Evolutionary conservation across 2,888 invertebrate species (phyloP), one percentile per base, ranked within the genome.

Genomic region (Rhyacophila evoluta): DNA sequence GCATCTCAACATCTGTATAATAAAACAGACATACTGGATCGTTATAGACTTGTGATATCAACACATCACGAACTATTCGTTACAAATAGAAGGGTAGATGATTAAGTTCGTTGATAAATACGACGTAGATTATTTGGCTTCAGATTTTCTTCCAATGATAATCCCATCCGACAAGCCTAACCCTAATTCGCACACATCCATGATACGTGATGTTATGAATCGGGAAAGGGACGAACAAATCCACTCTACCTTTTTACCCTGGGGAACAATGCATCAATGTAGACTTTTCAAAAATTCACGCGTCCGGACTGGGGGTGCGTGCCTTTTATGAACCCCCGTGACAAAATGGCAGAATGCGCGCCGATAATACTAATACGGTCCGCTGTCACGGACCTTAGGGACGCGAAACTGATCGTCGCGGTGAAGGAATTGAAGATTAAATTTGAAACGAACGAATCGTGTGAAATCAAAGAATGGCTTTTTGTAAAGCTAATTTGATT

Each of bases 201-300:
- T 55, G 19, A 15, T 55, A 25, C 25, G 25, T 25, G 25, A 55
- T 1, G 55, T 10, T 55, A 55, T 41, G 41, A 6, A 3, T 41
- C 15, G 19, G 5, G 55, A 19, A 25, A 25, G 55, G 25, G 55
- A 19, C 10, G 2, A 19, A 25, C 25, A 8, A 55, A 55, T 55
- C 19, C 19, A 55, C 25, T 55, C 55, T 19, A 19, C 55, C 55
- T n/a, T 8, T n/a, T 19, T 10, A 6, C 55, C 12, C 55, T 10
- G 55, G 55, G 25, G 55, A 25, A 8, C 55, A 55, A 55, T 55
- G 55, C 25, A 55, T 55, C 55, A 55, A 25, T 25, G 55, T 19
- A 55, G 55, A 55, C 55, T 55, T 55, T 55, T 55, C 19, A 55
- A 55, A 55, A 25, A 55, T 55, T 55, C 55, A 55, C 55, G 55